Base-by-base conservation (phyloP, 2,797 vertebrate species). In the Xerus rutilus region DNA sequence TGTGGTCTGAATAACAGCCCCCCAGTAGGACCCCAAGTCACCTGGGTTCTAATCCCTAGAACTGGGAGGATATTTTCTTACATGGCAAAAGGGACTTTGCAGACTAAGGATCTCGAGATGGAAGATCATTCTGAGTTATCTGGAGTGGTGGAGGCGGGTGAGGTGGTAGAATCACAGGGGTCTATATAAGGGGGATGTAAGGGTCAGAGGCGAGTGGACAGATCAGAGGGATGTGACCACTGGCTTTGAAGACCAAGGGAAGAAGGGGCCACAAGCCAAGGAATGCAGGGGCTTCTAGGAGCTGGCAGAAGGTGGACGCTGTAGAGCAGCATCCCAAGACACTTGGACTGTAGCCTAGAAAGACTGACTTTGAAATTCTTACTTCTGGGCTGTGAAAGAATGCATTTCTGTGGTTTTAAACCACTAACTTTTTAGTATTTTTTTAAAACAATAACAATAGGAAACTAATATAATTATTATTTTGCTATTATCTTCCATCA, bases 221-320 rank as follows among this genome's bases (percentile, higher is more conserved):
- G 72, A 47, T 74, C 25, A 15, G 14, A 47, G 72, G 13, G 21
- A n/a, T 23, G 18, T 20, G 52, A 2, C 43, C 15, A 20, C 45
- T 57, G 54, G 54, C 54, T 57, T 57, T 67, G 82, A 67, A 35
- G 32, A 67, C 43, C 20, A 6, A 17, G 18, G 18, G 47, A 7
- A 3, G 14, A 17, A 17, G 23, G 83, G 14, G 39, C 7, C 43
- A 35, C 0, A 57, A 20, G 49, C 0, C 0, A 14, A 52, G 54
- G 54, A 57, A 57, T 7, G 7, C 18, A 1, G 23, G 32, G 30
- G 30, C 45, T 8, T 7, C 30, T 4, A 39, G 47, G 18, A 39
- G 23, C 5, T 39, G 47, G 47, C 32, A 52, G 15, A 69, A 65
- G 32, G 12, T 17, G 64, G 47, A 30, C 15, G 18, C n/a, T 11